Percentiles rank a stretch among this genome's conserved stretches.
phyloP scores from a whole-genome alignment of 2,113 vertebrate genomes.

The Polypterus senegalus region DNA sequence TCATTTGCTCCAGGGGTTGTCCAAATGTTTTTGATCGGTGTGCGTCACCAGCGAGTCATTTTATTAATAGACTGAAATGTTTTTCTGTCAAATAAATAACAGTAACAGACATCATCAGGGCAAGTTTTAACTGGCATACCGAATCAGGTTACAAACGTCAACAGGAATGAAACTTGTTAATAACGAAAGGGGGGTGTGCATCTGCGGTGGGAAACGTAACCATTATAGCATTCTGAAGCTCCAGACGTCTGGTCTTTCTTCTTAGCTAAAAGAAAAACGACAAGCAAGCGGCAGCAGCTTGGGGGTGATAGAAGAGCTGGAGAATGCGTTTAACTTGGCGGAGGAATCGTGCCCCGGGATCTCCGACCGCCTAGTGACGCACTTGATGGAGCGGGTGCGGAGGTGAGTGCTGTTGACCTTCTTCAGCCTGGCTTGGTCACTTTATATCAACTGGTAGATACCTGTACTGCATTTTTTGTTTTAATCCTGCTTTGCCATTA shows the following conservation, averaged over 20 bases:
- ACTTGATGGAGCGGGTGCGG: slow-evolving; percentile 83
- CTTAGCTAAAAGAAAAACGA: slow-evolving; percentile 78
- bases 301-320: slow-evolving; percentile 86
- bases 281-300: slow-evolving; percentile 62
- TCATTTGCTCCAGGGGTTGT: too few species aligned
- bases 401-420: slow-evolving; percentile 43
- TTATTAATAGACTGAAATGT: too few species aligned
- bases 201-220: background rate
- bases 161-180: too few species aligned
- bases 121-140: too few species aligned
- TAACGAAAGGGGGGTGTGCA: background rate
- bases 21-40: too few species aligned
- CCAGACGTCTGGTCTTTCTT: slow-evolving; percentile 1
- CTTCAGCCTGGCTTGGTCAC: too few species aligned
- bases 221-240: background rate
- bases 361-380: slow-evolving; percentile 80
- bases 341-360: slow-evolving; percentile 91
- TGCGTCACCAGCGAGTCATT: too few species aligned
- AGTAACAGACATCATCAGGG: too few species aligned
- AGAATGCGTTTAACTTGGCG: slow-evolving; percentile 87
- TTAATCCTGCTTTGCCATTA: too few species aligned
- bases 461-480: too few species aligned
- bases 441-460: too few species aligned
- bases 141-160: background rate
- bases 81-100: too few species aligned